Base-by-base conservation (phyloP, 2,113 vertebrate genomes). In the Gavia stellata region DNA sequence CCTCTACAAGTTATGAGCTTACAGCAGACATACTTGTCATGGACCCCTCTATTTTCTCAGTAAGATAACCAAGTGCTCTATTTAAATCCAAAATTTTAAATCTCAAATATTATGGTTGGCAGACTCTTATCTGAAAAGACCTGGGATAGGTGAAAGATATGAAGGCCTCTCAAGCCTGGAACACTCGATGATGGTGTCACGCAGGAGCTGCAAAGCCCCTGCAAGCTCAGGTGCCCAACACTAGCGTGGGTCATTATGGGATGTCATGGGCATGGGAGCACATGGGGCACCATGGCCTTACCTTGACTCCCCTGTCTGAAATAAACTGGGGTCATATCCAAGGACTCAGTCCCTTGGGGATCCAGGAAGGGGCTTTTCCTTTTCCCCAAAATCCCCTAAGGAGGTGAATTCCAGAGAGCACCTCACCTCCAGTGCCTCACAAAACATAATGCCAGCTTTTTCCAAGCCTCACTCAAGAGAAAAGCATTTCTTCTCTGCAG, bases 141-240 rank as follows among this genome's bases (percentile, higher is more conserved):
- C 12, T 16, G 12, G 24, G 21, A 77, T 10, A 61, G 42, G 55
- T 70, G 50, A 38, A 90, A 63, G 18, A n/a, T 71, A 28, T 8
- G 7, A 61, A 83, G 40, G 31, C 4, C 19, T 49, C n/a, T 83
- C 21, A 36, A 73, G 28, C 8, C 25, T 58, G 23, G 25, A 16
- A 50, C 17, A 14, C 24, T 45, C 1, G 0, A 24, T 83, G 56
- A 4, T 2, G 0, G 36, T 49, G 56, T 31, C 56, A 67, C 42
- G 24, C 5, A 40, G 42, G 19, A 87, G 13, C 68, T 74, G 42
- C 52, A 81, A 75, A 85, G 29, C 20, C 61, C 15, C 40, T 66
- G 12, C 47, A 65, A 52, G 33, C 61, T 85, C 61, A 34, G 14
- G 16, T 42, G 71, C 26, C n/a, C 79, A 62, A 0, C 19, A 7